A percentile compares a stretch with the other conserved stretches of the same genome.
phyloP scores from a whole-genome alignment of 2,113 vertebrate species.

The Dascyllus trimaculatus region DNA sequence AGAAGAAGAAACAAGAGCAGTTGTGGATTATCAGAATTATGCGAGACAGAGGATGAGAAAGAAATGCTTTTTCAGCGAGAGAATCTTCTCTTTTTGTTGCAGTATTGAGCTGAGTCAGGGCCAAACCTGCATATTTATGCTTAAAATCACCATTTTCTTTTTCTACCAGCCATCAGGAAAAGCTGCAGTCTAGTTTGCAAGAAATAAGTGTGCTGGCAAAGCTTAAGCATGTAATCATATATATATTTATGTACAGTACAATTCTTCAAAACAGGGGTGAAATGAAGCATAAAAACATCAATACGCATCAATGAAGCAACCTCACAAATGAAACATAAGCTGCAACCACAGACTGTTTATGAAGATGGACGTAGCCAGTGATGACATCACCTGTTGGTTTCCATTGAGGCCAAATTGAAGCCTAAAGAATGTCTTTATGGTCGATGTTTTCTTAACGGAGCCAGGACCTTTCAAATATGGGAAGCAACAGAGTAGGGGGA shows the following conservation, averaged over 20 bases:
- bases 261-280: conserved; percentile 33
- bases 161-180: conserved; percentile 33
- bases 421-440: too few species aligned
- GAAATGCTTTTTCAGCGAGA: conserved; percentile 18
- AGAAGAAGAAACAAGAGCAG: conserved; percentile 57
- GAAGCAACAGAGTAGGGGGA: too few species aligned
- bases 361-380: too few species aligned
- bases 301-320: conserved; percentile 42
- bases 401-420: too few species aligned
- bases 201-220: conserved; percentile 55
- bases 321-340: conserved; percentile 25
- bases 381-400: too few species aligned
- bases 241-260: conserved; percentile 44
- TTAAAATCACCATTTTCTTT: conserved; percentile 19
- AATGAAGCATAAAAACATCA: conserved; percentile 41
- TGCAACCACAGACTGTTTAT: conserved; percentile 6
- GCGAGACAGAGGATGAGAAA: conserved; percentile 32
- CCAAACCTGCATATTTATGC: conserved; percentile 1
- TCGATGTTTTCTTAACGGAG: too few species aligned
- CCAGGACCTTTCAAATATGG: too few species aligned
- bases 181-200: conserved; percentile 40
- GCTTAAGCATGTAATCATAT: conserved; percentile 60
- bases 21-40: conserved; percentile 44
- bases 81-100: conserved; percentile 18
- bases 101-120: conserved; percentile 17